phyloP scores from a whole-genome alignment of 1,140 invertebrate species.

The Ceratina calcarata region DNA sequence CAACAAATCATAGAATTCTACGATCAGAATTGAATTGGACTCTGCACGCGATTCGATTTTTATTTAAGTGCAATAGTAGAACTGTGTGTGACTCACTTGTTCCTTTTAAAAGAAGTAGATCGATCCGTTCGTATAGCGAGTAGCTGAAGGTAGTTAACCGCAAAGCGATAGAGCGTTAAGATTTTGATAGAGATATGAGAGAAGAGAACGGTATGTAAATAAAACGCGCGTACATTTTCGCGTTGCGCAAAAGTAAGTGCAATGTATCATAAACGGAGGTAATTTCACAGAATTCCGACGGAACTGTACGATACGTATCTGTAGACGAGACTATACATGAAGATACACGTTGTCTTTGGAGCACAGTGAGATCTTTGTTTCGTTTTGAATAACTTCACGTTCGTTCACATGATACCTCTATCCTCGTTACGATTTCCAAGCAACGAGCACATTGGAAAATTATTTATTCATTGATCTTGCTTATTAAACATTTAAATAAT shows the following conservation, averaged over 20 bases:
- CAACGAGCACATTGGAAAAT: not conserved
- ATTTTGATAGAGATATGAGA: slow-evolving; percentile 19
- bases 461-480: not conserved
- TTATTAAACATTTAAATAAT: not conserved
- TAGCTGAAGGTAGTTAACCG: slow-evolving; percentile 36
- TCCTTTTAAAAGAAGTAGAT: slow-evolving; percentile 32
- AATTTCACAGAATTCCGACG: slow-evolving; percentile 30
- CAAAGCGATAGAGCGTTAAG: slow-evolving; percentile 15
- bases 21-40: not conserved
- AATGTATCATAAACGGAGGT: slow-evolving; percentile 38
- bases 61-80: not conserved
- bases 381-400: not conserved
- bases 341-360: slow-evolving; percentile 14
- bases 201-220: slow-evolving; percentile 26
- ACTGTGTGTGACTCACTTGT: slow-evolving; percentile 5
- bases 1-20: not conserved
- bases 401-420: not conserved
- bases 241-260: slow-evolving; percentile 16
- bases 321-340: not conserved
- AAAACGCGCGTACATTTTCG: slow-evolving; percentile 25
- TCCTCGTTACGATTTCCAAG: no score
- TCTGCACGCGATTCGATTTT: not conserved
- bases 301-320: slow-evolving; percentile 11
- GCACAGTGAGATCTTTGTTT: slow-evolving; percentile 20
- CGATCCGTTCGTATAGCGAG: slow-evolving; percentile 12